Evolutionary conservation across 53 echinoderm and acorn worm species (phyloP), one percentile per base, ranked within the genome.

Genomic region (Temnopleurus reevesii): DNA sequence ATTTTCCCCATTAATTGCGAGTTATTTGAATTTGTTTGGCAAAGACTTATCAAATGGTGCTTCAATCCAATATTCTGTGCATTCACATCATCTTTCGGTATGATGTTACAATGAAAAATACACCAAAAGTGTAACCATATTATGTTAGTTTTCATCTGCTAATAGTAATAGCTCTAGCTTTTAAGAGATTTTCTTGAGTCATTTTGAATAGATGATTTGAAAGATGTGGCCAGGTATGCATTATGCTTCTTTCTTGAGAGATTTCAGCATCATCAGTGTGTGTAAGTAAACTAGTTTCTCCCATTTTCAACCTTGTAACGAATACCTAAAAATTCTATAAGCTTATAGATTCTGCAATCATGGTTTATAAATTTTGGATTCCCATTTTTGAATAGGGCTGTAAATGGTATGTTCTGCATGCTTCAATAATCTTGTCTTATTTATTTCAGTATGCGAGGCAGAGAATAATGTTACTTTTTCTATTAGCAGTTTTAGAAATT

Each of bases 1-100:
- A 71, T 71, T 71, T 71, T 71, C 71, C 38, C 71, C 71, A 71
- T 71, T 71, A 71, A 71, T 71, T 71, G 71, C 12, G 21, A 36
- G 38, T 71, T 71, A 71, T 41, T 64, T 71, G 71, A 71, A 41
- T 41, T 43, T 63, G 33, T 63, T 61, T 63, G 10, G 63, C 33
- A 31, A 13, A 30, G 24, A 1, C 4, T 63, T 1, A 63, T 63
- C 30, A 29, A 2, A 9, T 63, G 2, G 15, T 4, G 15, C 33
- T 63, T 25, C 3, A 63, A 31, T 49, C 15, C 9, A 15, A 12
- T 49, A 49, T 49, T 12, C 15, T 49, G 10, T 49, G 9, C 49
- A 49, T 49, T 71, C 36, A 41, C n/a, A 63, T 34, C 33, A 63
- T 33, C 31, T 33, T 31, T 33, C 34, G 5, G 17, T 63, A 33